Conservation (phyloP, 2,888 invertebrate species). For the Spilarctia lutea region DNA sequence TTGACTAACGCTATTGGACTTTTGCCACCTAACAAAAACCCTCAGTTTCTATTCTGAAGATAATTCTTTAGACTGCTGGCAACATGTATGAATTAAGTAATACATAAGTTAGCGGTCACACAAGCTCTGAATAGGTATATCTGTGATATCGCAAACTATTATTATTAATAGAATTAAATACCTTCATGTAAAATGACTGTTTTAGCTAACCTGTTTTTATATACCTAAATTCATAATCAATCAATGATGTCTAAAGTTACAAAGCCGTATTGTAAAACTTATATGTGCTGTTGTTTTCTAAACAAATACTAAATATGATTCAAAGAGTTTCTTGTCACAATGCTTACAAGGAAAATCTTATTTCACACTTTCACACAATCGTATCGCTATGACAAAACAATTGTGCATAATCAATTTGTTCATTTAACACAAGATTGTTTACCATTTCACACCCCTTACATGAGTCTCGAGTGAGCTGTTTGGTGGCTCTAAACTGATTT, state of each 20-base stretch:
- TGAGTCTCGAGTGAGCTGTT: conserved; percentile 79
- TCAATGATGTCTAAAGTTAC: not conserved
- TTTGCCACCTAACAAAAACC: too few species aligned
- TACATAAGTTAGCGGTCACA: not conserved
- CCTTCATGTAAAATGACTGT: too few species aligned
- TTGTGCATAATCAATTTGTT: conserved; percentile 76
- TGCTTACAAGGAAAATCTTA: not conserved
- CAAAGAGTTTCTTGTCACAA: not conserved
- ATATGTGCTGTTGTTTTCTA: not conserved
- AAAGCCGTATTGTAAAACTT: not conserved
- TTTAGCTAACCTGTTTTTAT: not conserved
- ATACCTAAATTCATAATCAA: not conserved
- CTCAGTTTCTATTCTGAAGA: too few species aligned
- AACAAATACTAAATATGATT: not conserved
- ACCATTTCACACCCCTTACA: conserved; percentile 72
- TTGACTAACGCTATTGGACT: too few species aligned
- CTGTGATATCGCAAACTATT: too few species aligned
- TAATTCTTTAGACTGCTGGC: too few species aligned
- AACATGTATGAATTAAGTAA: not conserved
- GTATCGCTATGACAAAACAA: conserved; percentile 45
- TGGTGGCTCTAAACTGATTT: conserved; percentile 82
- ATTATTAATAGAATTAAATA: too few species aligned
- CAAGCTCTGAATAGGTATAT: too few species aligned
- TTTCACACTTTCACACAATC: not conserved
- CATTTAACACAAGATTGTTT: conserved; percentile 79